Evolutionary conservation across 2,888 invertebrate genomes (phyloP).

Genomic region (Callimorpha dominula): DNA sequence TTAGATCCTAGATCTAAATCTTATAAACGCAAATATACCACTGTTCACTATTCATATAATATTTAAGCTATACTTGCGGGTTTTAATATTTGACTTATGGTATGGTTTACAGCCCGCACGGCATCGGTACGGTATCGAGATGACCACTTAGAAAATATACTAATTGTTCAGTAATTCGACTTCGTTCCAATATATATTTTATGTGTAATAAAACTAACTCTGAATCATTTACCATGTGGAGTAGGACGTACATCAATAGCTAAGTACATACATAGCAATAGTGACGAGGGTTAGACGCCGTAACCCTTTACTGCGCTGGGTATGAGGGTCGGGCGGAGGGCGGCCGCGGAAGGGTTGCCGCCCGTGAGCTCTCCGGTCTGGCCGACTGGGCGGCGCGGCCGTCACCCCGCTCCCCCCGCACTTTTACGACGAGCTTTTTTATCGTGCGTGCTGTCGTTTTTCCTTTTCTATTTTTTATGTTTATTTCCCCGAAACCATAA

Average conservation of each 20-base stretch:
- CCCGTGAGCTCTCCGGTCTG: slow-evolving; percentile 61
- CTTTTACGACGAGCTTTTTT: slow-evolving; percentile 86
- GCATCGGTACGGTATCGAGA: neutral
- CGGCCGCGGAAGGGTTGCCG: slow-evolving; percentile 84
- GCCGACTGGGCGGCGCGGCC: slow-evolving; percentile 64
- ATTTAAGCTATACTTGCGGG: neutral
- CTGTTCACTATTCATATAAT: neutral
- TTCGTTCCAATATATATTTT: neutral
- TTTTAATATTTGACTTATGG: neutral
- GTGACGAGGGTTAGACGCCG: slow-evolving; percentile 76
- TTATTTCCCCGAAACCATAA: slow-evolving; percentile 87
- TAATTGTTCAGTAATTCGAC: neutral
- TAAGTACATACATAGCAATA: slow-evolving; percentile 49
- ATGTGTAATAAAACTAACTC: neutral
- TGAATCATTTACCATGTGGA: slow-evolving; percentile 10
- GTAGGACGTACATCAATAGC: slow-evolving; percentile 44
- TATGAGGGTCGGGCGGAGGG: slow-evolving; percentile 71
- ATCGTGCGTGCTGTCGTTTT: slow-evolving; percentile 87
- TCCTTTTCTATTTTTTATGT: slow-evolving; percentile 88
- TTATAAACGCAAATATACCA: neutral
- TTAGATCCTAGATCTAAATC: neutral
- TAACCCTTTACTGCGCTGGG: slow-evolving; percentile 81
- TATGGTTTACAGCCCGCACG: neutral
- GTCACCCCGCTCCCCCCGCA: slow-evolving; percentile 71
- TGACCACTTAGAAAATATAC: neutral